Evolutionary conservation across 1,140 invertebrate genomes (phyloP).

Genomic region (Eubasilissa regina): DNA sequence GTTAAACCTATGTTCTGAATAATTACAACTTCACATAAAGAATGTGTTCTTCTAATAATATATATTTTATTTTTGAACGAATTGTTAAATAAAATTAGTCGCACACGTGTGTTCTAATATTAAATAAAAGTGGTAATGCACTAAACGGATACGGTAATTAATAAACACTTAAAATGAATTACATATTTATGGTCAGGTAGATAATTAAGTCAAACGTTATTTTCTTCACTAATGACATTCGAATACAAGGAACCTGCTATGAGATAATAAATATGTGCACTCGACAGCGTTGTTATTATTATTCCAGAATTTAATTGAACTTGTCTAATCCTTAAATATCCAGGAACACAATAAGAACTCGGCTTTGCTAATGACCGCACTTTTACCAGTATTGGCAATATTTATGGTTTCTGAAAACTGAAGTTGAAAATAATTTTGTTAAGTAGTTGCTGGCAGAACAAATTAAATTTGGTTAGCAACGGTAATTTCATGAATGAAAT

Average conservation of each 20-base stretch:
- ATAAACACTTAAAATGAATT: neutral
- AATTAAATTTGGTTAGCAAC: neutral
- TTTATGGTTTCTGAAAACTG: slow-evolving; percentile 30
- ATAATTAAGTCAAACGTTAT: too few relatives aligned
- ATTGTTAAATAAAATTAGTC: neutral
- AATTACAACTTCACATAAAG: too few relatives aligned
- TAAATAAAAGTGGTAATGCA: neutral
- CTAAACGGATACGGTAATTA: neutral
- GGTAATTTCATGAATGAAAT: neutral
- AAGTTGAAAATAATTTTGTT: neutral
- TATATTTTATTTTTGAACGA: too few relatives aligned
- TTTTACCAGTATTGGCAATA: neutral
- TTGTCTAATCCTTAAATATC: too few relatives aligned
- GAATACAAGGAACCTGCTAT: too few relatives aligned
- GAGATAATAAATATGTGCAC: too few relatives aligned
- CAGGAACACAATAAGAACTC: too few relatives aligned
- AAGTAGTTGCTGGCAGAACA: neutral
- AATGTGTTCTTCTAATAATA: too few relatives aligned
- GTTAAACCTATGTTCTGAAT: too few relatives aligned
- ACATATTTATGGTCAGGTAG: neutral
- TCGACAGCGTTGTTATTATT: too few relatives aligned
- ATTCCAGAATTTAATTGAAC: too few relatives aligned
- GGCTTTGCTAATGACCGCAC: neutral
- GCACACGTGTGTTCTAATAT: neutral
- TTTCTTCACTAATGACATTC: too few relatives aligned